Evolutionary conservation across 2,797 vertebrate species (phyloP).

Genomic region (Galaxias olidus): DNA sequence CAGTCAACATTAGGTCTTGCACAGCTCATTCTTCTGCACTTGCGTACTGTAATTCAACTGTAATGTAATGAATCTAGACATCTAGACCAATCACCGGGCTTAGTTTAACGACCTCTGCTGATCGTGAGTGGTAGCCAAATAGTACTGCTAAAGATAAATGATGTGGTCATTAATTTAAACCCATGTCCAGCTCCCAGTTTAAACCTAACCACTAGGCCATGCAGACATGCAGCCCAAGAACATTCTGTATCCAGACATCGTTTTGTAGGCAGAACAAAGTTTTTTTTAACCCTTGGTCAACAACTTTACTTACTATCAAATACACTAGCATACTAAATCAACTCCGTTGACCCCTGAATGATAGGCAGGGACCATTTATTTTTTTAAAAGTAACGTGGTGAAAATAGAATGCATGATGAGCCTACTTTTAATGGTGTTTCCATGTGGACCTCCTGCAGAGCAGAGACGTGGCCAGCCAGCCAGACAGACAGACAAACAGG

Average conservation of each 20-base stretch:
- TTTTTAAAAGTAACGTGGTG: neutral
- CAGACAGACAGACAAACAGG: neutral
- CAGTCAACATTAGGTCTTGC: too few relatives aligned
- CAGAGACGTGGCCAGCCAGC: neutral
- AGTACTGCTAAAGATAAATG: too few relatives aligned
- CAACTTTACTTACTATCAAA: constrained; percentile 32
- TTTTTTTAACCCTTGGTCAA: constrained; percentile 22
- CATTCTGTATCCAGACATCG: constrained; percentile 15
- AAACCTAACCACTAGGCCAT: constrained; percentile 13
- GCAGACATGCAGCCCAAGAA: constrained; percentile 14
- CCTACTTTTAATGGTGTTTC: neutral
- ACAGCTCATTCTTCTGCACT: too few relatives aligned
- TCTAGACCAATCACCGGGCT: too few relatives aligned
- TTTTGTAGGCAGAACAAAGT: constrained; percentile 21
- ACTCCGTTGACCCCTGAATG: neutral
- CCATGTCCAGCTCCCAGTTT: neutral
- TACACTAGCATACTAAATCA: constrained; percentile 18
- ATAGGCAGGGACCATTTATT: neutral
- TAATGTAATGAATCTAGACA: too few relatives aligned
- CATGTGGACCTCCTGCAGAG: neutral
- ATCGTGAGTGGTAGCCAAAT: too few relatives aligned
- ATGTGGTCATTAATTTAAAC: too few relatives aligned
- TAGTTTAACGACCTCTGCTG: too few relatives aligned
- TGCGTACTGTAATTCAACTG: too few relatives aligned
- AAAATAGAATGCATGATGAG: neutral